Percentiles rank a stretch among this genome's conserved stretches.
These are phyloP conservation scores for Leptinotarsa haldemani DNA, from an alignment of 2,888 invertebrate species.

Conservation along the genomic window DNA sequence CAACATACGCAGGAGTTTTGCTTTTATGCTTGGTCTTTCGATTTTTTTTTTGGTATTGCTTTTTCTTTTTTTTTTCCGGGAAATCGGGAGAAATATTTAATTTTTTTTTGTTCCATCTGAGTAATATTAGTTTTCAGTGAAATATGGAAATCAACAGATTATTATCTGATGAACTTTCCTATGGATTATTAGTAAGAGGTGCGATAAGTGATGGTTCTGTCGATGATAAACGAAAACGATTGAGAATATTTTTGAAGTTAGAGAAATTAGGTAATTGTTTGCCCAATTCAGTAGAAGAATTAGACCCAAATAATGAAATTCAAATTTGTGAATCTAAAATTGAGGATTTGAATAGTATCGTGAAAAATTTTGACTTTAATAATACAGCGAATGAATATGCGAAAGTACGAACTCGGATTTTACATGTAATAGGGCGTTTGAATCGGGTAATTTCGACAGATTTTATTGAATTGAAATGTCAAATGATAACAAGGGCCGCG, in stretches of 20 bases:
- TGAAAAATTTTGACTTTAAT: not conserved
- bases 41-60: too few relatives aligned
- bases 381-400: slow-evolving; percentile 16
- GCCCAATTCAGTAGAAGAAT: not conserved
- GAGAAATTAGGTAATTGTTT: slow-evolving; percentile 13
- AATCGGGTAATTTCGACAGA: not conserved
- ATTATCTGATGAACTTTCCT: slow-evolving; percentile 25
- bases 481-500: not conserved
- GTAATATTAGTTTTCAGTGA: too few relatives aligned
- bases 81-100: too few relatives aligned
- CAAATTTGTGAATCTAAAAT: slow-evolving; percentile 3
- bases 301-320: slow-evolving; percentile 15
- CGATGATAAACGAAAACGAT: slow-evolving; percentile 13
- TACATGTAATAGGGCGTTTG: slow-evolving; percentile 9
- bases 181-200: slow-evolving; percentile 19
- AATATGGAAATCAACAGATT: slow-evolving; percentile 25
- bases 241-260: slow-evolving; percentile 12
- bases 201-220: slow-evolving; percentile 9
- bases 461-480: not conserved
- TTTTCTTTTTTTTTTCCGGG: too few relatives aligned
- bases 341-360: not conserved
- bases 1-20: too few relatives aligned
- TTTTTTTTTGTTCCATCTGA: too few relatives aligned
- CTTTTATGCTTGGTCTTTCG: too few relatives aligned
- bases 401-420: slow-evolving; percentile 14